phyloP scores from a whole-genome alignment of 92 coral and sea anemone genomes.

The Palythoa grandiflora region DNA sequence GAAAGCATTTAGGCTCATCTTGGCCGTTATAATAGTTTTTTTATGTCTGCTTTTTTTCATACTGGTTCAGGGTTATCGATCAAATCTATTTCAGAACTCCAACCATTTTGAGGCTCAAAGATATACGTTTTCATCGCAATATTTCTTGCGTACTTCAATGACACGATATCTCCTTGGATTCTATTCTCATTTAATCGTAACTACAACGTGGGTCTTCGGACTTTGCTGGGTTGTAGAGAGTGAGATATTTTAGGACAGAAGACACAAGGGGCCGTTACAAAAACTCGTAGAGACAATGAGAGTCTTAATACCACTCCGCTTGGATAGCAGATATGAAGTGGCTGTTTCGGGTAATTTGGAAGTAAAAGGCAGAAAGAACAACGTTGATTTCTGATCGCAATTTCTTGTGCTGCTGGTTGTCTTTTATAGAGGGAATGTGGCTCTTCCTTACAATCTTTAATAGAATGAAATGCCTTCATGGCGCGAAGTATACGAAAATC shows the following conservation, averaged over 20 bases:
- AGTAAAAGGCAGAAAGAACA: no score
- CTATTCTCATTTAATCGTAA: background rate
- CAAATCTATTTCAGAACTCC: background rate
- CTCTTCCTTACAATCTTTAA: no score
- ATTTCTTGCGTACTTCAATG: conserved; percentile 20
- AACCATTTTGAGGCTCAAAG: conserved; percentile 14
- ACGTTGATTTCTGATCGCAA: no score
- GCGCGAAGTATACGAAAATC: no score
- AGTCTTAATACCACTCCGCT: background rate
- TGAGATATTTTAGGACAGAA: background rate
- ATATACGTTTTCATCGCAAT: conserved; percentile 3
- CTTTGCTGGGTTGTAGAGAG: conserved; percentile 5
- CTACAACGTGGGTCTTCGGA: background rate
- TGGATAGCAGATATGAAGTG: background rate
- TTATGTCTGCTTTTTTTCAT: conserved; percentile 23
- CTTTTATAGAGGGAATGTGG: no score
- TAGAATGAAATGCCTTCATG: no score
- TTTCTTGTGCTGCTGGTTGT: no score
- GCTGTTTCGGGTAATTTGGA: background rate
- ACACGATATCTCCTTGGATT: conserved; percentile 21
- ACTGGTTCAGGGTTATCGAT: conserved; percentile 18
- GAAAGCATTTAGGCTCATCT: background rate
- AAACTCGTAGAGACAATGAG: background rate
- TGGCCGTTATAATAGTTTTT: conserved; percentile 18
- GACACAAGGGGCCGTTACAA: background rate